Conservation (phyloP, 1,140 invertebrate genomes). For the Cydia strobilella region DNA sequence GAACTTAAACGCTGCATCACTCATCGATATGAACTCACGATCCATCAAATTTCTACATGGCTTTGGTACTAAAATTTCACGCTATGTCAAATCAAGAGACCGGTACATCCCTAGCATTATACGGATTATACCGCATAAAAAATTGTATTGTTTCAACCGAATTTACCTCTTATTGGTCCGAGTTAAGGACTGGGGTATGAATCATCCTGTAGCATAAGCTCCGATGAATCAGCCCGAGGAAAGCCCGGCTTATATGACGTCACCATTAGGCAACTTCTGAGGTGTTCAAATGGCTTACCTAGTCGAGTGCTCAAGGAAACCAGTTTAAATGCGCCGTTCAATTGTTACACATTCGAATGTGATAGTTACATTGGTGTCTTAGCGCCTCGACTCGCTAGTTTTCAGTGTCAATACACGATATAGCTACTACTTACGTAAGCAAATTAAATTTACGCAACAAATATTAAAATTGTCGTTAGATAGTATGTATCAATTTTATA, state of each 20-base stretch:
- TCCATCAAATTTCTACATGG: background rate
- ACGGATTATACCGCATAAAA: background rate
- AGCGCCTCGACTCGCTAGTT: background rate
- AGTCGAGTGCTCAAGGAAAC: background rate
- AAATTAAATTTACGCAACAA: constrained; percentile 22
- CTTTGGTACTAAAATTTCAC: background rate
- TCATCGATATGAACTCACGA: background rate
- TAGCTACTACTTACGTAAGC: constrained; percentile 5
- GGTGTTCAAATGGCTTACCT: background rate
- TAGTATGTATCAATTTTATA: constrained; percentile 17
- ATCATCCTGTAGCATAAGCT: background rate
- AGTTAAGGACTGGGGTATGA: background rate
- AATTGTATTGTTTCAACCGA: background rate
- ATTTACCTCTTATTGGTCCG: background rate
- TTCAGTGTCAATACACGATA: background rate
- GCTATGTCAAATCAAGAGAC: background rate
- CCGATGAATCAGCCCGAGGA: constrained; percentile 14
- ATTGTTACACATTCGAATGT: background rate
- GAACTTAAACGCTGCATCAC: constrained; percentile 4
- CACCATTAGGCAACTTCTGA: constrained; percentile 15
- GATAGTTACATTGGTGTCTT: background rate
- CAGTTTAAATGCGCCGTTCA: background rate
- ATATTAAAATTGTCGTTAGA: constrained; percentile 8
- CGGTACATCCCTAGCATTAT: background rate
- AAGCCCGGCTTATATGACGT: constrained; percentile 24